A percentile compares a stretch with the other conserved stretches of the same genome.
Evolutionary conservation across 2,888 invertebrate genomes (phyloP).

Genomic region (Abrostola tripartita): DNA sequence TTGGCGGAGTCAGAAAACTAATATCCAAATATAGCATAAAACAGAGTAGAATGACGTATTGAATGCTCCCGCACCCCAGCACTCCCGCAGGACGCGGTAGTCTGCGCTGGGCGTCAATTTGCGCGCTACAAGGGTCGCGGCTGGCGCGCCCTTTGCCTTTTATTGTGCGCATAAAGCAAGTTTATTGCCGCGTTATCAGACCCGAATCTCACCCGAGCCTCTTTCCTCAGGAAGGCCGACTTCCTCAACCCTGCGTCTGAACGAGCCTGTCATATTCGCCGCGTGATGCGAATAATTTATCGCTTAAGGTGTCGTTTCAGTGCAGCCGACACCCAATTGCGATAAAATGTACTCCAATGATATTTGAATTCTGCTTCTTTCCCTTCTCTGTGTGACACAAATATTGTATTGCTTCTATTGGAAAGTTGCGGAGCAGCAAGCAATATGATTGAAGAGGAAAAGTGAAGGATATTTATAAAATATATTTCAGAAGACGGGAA

Average conservation of each 20-base stretch:
- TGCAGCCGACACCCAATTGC: conserved; percentile 33
- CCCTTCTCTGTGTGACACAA: conserved; percentile 19
- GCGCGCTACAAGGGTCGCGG: conserved; percentile 27
- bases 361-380: conserved; percentile 35
- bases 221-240: conserved; percentile 32
- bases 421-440: conserved; percentile 18
- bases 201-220: conserved; percentile 26
- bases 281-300: conserved; percentile 56
- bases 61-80: conserved; percentile 33
- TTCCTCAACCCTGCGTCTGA: conserved; percentile 26
- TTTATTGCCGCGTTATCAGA: conserved; percentile 69
- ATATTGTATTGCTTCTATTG: conserved; percentile 21
- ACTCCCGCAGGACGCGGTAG: neutral
- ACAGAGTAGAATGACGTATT: conserved; percentile 35
- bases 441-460: conserved; percentile 17
- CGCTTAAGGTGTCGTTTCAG: conserved; percentile 30
- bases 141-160: conserved; percentile 48
- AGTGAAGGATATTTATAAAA: neutral
- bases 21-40: conserved; percentile 48
- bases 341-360: conserved; percentile 22
- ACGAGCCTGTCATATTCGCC: conserved; percentile 38
- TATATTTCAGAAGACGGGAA: no score
- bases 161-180: conserved; percentile 66
- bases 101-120: conserved; percentile 34
- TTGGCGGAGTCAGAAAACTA: conserved; percentile 21